Percentiles rank a stretch among this genome's conserved stretches.
phyloP scores from a whole-genome alignment of 2,797 vertebrate genomes.

The Podargus strigoides region DNA sequence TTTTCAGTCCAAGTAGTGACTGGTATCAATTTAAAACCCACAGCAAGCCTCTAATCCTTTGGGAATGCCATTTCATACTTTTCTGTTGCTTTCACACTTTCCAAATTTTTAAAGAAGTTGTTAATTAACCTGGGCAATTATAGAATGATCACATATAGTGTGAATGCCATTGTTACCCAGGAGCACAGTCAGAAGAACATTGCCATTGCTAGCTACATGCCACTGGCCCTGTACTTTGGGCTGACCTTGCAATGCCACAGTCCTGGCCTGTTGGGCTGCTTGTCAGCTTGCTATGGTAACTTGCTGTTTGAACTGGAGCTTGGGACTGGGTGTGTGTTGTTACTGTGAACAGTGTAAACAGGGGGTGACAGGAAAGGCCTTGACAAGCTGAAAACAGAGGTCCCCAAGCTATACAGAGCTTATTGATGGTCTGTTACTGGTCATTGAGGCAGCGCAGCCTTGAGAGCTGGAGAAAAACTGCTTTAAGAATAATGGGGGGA shows the following conservation, averaged over 20 bases:
- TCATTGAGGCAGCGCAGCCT: background rate
- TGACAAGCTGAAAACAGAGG: background rate
- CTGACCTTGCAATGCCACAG: background rate
- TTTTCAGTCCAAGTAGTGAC: background rate
- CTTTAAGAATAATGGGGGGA: background rate
- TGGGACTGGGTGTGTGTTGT: accelerated
- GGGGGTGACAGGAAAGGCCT: background rate
- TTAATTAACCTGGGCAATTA: background rate
- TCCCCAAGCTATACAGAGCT: background rate
- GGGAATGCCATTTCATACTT: background rate
- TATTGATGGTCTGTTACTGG: background rate
- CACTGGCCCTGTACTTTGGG: background rate
- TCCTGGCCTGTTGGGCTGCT: background rate
- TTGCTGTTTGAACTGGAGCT: background rate
- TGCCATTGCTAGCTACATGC: background rate
- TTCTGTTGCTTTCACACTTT: background rate
- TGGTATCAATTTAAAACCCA: background rate
- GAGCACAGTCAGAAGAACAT: background rate
- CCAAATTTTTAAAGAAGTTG: background rate
- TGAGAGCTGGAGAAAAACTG: background rate
- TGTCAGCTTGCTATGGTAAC: background rate
- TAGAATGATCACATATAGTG: background rate
- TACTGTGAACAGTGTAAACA: background rate
- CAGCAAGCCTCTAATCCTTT: background rate
- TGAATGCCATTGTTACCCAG: background rate